These are phyloP conservation scores for Seriola quinqueradiata DNA, from an alignment of 2,113 vertebrate genomes.

Conservation along the genomic window DNA sequence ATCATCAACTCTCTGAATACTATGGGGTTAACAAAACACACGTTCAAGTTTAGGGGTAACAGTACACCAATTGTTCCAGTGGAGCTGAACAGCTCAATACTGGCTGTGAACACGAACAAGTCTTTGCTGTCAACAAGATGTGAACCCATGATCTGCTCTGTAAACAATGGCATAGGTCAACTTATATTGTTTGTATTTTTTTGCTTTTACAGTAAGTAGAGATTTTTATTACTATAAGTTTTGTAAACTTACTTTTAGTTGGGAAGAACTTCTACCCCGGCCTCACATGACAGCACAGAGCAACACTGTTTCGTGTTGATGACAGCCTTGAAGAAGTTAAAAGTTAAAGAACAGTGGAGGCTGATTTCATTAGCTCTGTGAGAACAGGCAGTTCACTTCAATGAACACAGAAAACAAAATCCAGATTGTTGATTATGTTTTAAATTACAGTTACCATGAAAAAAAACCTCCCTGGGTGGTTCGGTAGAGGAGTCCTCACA, in stretches of 20 bases:
- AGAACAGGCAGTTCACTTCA: constrained; percentile 48
- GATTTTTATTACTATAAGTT: constrained; percentile 20
- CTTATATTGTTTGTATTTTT: constrained; percentile 13
- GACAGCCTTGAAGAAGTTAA: constrained; percentile 52
- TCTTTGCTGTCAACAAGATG: constrained; percentile 28
- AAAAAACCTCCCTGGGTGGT: constrained; percentile 46
- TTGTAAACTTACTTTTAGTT: neutral
- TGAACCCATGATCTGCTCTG: constrained; percentile 27
- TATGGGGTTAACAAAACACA: constrained; percentile 12
- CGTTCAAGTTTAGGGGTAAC: neutral
- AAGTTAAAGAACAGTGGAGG: constrained; percentile 26
- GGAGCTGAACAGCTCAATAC: constrained; percentile 33
- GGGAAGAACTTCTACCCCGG: neutral
- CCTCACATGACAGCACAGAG: constrained; percentile 22
- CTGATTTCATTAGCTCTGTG: constrained; percentile 52
- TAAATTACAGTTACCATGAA: constrained; percentile 60
- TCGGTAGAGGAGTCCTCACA: constrained; percentile 26
- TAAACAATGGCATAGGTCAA: constrained; percentile 29
- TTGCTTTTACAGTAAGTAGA: constrained; percentile 26
- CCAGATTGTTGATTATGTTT: constrained; percentile 60
- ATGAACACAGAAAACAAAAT: constrained; percentile 48
- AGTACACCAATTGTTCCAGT: constrained; percentile 8
- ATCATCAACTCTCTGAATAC: constrained; percentile 1
- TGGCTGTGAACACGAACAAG: constrained; percentile 27
- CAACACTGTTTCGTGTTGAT: constrained; percentile 23